phyloP scores from a whole-genome alignment of 1,140 invertebrate genomes.

The Zaprionus capensis region DNA sequence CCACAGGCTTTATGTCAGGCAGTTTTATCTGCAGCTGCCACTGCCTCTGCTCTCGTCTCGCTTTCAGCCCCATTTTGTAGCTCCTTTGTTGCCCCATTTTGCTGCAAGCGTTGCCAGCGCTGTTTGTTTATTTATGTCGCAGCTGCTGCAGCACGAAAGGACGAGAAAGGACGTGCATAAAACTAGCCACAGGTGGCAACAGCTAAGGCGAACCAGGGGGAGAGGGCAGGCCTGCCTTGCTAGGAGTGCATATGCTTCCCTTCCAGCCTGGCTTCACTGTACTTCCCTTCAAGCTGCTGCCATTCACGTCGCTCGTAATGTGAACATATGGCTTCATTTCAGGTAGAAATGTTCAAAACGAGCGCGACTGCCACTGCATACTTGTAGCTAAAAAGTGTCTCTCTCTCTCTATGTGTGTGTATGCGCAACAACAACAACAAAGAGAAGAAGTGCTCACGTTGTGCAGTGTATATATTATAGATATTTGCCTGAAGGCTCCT shows the following conservation, averaged over 20 bases:
- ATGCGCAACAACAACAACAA: slow-evolving; percentile 7
- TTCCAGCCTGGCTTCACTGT: slow-evolving; percentile 23
- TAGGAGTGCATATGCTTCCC: no score
- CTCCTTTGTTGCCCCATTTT: slow-evolving; percentile 41
- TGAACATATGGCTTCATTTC: slow-evolving; percentile 59
- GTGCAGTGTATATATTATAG: slow-evolving; percentile 43
- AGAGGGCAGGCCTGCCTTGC: no score
- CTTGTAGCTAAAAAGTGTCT: slow-evolving; percentile 11
- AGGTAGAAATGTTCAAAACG: slow-evolving; percentile 34
- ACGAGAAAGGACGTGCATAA: slow-evolving; percentile 46
- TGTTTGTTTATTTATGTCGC: slow-evolving; percentile 72
- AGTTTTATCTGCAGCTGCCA: slow-evolving; percentile 31
- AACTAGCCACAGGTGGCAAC: slow-evolving; percentile 29
- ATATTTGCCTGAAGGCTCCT: slow-evolving; percentile 57
- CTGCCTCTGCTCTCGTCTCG: slow-evolving; percentile 10
- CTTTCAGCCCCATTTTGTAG: slow-evolving; percentile 1
- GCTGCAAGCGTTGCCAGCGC: slow-evolving; percentile 26
- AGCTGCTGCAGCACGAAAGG: slow-evolving; percentile 48
- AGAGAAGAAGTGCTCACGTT: slow-evolving; percentile 16
- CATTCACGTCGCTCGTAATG: slow-evolving; percentile 47
- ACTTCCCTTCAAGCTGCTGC: slow-evolving; percentile 29
- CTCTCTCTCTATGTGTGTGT: slow-evolving; percentile 25
- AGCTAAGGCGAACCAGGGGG: slow-evolving; percentile 7
- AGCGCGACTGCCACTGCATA: slow-evolving; percentile 25
- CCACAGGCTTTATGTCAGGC: slow-evolving; percentile 45